Percentiles rank a stretch among this genome's conserved stretches.
phyloP scores from a whole-genome alignment of 2,797 vertebrate genomes.

The Hypotaenidia philippensis region DNA sequence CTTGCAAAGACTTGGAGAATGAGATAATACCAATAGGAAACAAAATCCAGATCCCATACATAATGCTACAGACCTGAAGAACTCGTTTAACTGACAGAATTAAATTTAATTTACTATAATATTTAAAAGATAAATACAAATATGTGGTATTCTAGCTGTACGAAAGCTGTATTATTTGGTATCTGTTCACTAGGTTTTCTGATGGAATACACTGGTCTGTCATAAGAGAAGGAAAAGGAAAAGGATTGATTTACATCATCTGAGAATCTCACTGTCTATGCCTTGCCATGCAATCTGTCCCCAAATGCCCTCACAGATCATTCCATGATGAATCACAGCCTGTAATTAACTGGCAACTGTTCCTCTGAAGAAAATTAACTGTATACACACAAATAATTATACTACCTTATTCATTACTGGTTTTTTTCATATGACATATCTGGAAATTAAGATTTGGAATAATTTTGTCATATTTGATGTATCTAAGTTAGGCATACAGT shows the following conservation, averaged over 20 bases:
- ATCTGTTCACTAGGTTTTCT: neutral
- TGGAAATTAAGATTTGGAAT: neutral
- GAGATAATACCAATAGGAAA: neutral
- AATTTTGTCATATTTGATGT: neutral
- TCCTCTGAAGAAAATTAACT: neutral
- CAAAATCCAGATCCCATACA: neutral
- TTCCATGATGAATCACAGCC: neutral
- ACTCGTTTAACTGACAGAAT: neutral
- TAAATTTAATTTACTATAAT: neutral
- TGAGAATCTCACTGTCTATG: neutral
- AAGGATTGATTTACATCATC: neutral
- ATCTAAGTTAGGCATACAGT: neutral
- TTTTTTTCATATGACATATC: neutral
- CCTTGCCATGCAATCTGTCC: neutral
- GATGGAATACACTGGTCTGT: neutral
- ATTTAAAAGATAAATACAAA: neutral
- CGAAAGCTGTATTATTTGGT: neutral
- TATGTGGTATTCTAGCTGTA: neutral
- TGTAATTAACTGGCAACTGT: neutral
- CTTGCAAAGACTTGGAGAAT: neutral
- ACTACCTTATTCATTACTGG: neutral
- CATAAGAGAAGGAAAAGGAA: neutral
- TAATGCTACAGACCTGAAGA: neutral
- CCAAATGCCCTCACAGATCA: neutral
- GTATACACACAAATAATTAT: neutral